phyloP scores from a whole-genome alignment of 2,797 vertebrate species.

The Schizothorax lantsangensis region DNA sequence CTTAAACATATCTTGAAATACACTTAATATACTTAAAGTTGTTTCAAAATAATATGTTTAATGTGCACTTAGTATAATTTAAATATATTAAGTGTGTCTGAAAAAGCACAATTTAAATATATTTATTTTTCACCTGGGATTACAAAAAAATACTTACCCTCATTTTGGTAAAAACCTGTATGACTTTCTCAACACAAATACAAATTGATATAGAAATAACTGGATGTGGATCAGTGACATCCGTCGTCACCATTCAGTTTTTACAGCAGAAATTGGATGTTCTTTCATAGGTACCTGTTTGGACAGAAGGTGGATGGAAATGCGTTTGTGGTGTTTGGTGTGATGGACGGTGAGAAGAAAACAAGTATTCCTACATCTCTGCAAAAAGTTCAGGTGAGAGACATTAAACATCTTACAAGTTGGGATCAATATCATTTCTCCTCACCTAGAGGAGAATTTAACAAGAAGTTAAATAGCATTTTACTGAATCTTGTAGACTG shows the following conservation, averaged over 20 bases:
- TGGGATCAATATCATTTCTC: not conserved
- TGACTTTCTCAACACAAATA: too few relatives aligned
- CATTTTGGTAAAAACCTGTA: too few relatives aligned
- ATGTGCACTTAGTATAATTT: too few relatives aligned
- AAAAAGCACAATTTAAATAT: too few relatives aligned
- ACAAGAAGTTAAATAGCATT: not conserved
- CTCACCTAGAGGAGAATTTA: not conserved
- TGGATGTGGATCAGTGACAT: not conserved
- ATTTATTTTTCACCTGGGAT: too few relatives aligned
- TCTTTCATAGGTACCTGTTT: slow-evolving; percentile 11
- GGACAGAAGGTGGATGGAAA: not conserved
- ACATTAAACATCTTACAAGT: not conserved
- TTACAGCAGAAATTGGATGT: not conserved
- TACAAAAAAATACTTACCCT: too few relatives aligned
- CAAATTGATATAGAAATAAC: too few relatives aligned
- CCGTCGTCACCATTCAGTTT: accelerated
- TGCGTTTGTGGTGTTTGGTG: slow-evolving; percentile 3
- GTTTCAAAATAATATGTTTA: too few relatives aligned
- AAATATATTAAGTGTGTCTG: too few relatives aligned
- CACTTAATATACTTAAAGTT: too few relatives aligned
- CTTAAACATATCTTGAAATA: too few relatives aligned
- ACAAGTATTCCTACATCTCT: not conserved
- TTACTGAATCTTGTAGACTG: accelerated
- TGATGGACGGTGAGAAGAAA: not conserved
- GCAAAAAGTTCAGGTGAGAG: not conserved